Evolutionary conservation across 92 coral and sea anemone genomes (phyloP).

Genomic region (Epizoanthus illoricatus): DNA sequence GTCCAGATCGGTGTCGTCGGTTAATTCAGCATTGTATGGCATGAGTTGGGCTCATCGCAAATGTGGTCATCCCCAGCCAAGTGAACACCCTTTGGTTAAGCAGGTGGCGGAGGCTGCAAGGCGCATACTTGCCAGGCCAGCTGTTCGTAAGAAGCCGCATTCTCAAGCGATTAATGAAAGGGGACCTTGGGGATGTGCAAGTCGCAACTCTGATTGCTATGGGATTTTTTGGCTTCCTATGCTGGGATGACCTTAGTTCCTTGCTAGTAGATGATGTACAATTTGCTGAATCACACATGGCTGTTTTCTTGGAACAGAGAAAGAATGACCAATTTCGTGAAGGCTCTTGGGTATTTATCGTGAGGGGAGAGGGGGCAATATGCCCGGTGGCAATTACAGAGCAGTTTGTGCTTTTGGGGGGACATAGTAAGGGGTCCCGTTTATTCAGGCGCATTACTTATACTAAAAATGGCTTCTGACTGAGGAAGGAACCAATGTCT

Average conservation of each 20-base stretch:
- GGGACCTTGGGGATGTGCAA: slow-evolving; percentile 37
- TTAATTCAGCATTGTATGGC: slow-evolving; percentile 54
- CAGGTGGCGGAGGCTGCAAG: slow-evolving; percentile 49
- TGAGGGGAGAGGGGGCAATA: slow-evolving; percentile 25
- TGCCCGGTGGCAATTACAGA: not conserved
- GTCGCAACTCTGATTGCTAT: slow-evolving; percentile 38
- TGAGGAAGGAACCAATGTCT: slow-evolving; percentile 40
- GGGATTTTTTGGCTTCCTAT: slow-evolving; percentile 44
- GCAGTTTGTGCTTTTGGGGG: slow-evolving; percentile 33
- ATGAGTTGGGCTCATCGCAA: slow-evolving; percentile 52
- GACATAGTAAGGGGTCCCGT: slow-evolving; percentile 37
- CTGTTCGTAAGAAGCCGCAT: slow-evolving; percentile 33
- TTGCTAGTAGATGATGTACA: slow-evolving; percentile 37
- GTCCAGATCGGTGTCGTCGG: slow-evolving; percentile 52
- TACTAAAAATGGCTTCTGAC: slow-evolving; percentile 40
- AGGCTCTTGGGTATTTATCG: slow-evolving; percentile 51
- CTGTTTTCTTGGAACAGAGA: slow-evolving; percentile 29
- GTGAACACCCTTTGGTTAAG: slow-evolving; percentile 41
- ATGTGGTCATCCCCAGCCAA: slow-evolving; percentile 39
- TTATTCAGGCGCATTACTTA: slow-evolving; percentile 37
- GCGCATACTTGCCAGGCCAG: slow-evolving; percentile 48
- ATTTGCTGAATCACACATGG: slow-evolving; percentile 38
- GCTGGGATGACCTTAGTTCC: slow-evolving; percentile 51
- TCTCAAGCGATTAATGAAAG: slow-evolving; percentile 39
- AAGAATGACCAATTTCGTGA: slow-evolving; percentile 51